phyloP scores from a whole-genome alignment of 2,797 vertebrate species.

The Artibeus lituratus region DNA sequence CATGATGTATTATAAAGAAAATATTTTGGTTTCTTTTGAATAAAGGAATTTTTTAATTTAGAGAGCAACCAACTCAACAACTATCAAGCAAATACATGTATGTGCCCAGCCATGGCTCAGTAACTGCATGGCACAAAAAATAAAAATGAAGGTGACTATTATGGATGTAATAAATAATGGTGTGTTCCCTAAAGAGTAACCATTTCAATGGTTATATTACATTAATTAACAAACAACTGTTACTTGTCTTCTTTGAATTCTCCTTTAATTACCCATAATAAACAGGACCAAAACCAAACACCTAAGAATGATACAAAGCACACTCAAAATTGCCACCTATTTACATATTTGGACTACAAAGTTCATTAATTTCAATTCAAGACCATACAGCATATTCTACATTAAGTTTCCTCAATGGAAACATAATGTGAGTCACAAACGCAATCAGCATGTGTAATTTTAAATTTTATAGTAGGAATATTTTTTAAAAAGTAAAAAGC shows the following conservation, averaged over 20 bases:
- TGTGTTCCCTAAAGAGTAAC: background rate
- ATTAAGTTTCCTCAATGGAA: background rate
- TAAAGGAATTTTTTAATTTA: background rate
- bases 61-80: background rate
- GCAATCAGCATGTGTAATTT: background rate
- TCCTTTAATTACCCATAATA: background rate
- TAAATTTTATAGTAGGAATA: background rate
- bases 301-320: background rate
- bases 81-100: background rate
- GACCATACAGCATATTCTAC: background rate
- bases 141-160: background rate
- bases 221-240: background rate
- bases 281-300: background rate
- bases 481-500: background rate
- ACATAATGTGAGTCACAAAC: background rate
- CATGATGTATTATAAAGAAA: background rate
- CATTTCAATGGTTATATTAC: background rate
- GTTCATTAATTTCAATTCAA: background rate
- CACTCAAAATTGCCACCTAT: background rate
- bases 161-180: background rate
- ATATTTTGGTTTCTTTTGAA: background rate
- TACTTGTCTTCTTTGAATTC: background rate
- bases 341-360: background rate
- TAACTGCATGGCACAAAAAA: background rate
- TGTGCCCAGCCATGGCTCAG: background rate